Evolutionary conservation across 2,113 vertebrate species (phyloP), one percentile per base, ranked within the genome.

Genomic region (Dipodomys ordii): DNA sequence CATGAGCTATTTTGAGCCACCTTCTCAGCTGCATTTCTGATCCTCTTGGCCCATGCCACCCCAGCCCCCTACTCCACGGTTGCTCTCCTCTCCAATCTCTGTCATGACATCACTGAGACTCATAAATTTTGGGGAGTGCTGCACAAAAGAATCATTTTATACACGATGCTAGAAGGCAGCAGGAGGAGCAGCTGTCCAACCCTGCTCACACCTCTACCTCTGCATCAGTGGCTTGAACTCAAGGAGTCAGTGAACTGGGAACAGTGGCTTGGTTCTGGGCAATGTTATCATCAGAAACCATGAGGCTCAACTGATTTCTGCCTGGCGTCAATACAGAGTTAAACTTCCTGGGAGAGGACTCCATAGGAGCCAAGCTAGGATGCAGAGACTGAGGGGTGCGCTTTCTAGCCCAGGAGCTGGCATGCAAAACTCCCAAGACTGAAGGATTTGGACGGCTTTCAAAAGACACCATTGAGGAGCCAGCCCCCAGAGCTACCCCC

Each of bases 1-100:
- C 91, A 82, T 8, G 94, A 96, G 96, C 96, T 98, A 97, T 98
- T 98, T 97, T 97, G 91, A 96, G 97, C 87, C 90, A 97, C 97
- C 96, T 96, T 97, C 96, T 97, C 97, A 94, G 96, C 92, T 96
- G 97, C 49, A 72, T 97, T 95, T 96, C 94, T 98, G 97, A 97
- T 97, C 96, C 96, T 93, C 91, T 90, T 77, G 97, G 96, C 97
- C 97, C 39, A 44, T 95, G 88, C 49, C 77, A 76, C 80, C 74
- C 87, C 82, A 57, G 39, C 30, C 80, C 65, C 83, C 76, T 8
- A 65, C 19, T 4, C 12, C 10, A 7, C 0, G 0, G 80, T 39
- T 3, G 11, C 88, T 93, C 64, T 53, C 89, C 77, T 91, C 5
- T 49, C 35, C 13, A 13, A 74, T 53, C 94, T 85, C 74, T 85